These are phyloP conservation scores for Falcaria lacertinaria DNA, from an alignment of 2,888 invertebrate genomes.

Conservation along the genomic window DNA sequence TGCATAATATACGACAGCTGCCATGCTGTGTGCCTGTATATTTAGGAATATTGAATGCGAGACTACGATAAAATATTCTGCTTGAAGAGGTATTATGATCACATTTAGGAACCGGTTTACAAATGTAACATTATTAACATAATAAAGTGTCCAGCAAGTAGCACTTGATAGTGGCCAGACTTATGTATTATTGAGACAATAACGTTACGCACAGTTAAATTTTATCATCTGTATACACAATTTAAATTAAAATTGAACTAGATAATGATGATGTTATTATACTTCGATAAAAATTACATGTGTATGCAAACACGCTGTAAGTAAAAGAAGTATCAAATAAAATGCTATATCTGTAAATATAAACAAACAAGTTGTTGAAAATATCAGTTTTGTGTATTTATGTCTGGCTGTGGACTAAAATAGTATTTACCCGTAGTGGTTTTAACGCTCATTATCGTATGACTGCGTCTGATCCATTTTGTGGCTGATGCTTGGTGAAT, in stretches of 20 bases:
- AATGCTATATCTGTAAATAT: constrained; percentile 72
- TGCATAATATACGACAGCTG: constrained; percentile 34
- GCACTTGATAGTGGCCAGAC: no score
- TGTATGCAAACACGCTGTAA: no score
- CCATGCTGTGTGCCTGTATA: constrained; percentile 29
- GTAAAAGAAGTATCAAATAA: no score
- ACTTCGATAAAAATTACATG: no score
- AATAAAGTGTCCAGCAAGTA: no score
- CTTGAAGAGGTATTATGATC: constrained; percentile 9
- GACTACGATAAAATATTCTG: constrained; percentile 32
- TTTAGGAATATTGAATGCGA: constrained; percentile 46
- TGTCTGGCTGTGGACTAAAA: constrained; percentile 16
- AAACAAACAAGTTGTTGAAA: constrained; percentile 53
- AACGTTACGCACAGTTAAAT: no score
- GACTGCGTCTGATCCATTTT: constrained; percentile 30
- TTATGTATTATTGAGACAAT: no score
- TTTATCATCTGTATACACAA: no score
- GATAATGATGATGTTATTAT: no score
- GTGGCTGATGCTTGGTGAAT: constrained; percentile 35
- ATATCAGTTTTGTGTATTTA: constrained; percentile 23
- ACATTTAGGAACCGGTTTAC: no score
- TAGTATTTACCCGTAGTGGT: constrained; percentile 23
- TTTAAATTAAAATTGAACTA: no score
- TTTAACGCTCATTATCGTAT: constrained; percentile 39
- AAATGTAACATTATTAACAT: no score